Base-by-base conservation (phyloP, 2,797 vertebrate species). In the Coregonus ussuriensis region DNA sequence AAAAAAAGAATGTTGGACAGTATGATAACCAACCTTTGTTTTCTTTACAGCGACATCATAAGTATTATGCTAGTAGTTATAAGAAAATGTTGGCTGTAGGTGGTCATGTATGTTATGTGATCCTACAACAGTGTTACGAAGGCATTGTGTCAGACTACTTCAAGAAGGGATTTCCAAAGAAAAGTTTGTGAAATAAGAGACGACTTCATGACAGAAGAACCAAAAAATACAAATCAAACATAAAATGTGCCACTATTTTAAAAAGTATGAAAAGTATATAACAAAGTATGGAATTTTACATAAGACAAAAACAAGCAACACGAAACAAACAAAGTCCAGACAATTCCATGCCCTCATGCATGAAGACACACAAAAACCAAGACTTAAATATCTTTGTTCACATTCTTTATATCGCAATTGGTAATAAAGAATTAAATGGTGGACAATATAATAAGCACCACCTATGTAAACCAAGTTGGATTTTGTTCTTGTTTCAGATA, bases 371-470 rank as follows among this genome's bases (percentile, higher is more conserved):
- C 4, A 35, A 16, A 16, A 6, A 68, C 31, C 11, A 14, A 53
- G 41, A 52, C 70, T 33, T 67, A 25, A 51, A 16, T 71, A 51
- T 71, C 21, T 71, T 14, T 59, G 15, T 69, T 69, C 33, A 69
- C 33, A 37, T 41, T 69, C 67, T 31, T 1, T 37, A 33, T 11
- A 71, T 11, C 11, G n/a, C 16, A 21, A 21, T 13, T 59, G 54
- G 54, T 59, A 59, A 59, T 59, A 13, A 71, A 35, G 11, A 11
- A 47, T 11, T 47, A 25, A 21, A 70, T 37, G 37, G 68, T n/a
- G 35, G 16, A 2, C 35, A 18, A 70, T 41, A 70, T 18, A 71
- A 71, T 25, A 51, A 51, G 37, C 25, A 52, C 6, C 41, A 47
- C 6, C 16, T 37, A 70, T n/a, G 35, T 9, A 70, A 70, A 41